Percentiles rank a stretch among this genome's conserved stretches.
Evolutionary conservation across 1,140 invertebrate genomes (phyloP).

Genomic region (Ostrea edulis): DNA sequence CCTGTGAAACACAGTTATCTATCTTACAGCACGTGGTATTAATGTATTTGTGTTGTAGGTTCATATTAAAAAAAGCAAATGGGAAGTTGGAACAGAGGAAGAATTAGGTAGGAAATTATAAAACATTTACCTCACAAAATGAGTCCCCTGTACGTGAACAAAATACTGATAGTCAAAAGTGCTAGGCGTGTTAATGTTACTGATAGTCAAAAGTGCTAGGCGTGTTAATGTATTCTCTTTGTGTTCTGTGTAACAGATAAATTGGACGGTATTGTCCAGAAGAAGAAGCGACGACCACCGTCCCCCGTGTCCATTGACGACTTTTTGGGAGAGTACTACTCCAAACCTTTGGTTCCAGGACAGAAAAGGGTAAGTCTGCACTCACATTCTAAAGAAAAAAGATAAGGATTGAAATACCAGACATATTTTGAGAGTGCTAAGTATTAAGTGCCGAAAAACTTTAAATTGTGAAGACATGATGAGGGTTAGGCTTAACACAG

Average conservation of each 20-base stretch:
- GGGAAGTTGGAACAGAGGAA: conserved; percentile 85
- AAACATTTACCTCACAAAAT: not conserved
- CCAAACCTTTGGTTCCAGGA: conserved; percentile 86
- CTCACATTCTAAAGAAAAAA: not conserved
- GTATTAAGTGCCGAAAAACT: too few species aligned
- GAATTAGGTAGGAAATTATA: conserved; percentile 81
- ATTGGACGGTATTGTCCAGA: conserved; percentile 87
- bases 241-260: conserved; percentile 85
- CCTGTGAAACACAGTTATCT: not conserved
- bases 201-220: not conserved
- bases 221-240: not conserved
- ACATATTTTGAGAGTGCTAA: not conserved
- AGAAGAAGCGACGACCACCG: conserved; percentile 81
- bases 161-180: not conserved
- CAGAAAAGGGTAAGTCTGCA: conserved; percentile 89
- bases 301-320: conserved; percentile 89
- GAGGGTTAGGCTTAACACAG: not conserved
- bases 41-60: not conserved
- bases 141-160: not conserved
- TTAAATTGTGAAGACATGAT: too few species aligned
- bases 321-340: conserved; percentile 89
- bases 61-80: conserved; percentile 81
- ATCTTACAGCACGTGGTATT: not conserved
- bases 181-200: not conserved
- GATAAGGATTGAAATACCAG: not conserved